Conservation (phyloP, 2,113 vertebrate genomes). For the Prietella phreatophila region DNA sequence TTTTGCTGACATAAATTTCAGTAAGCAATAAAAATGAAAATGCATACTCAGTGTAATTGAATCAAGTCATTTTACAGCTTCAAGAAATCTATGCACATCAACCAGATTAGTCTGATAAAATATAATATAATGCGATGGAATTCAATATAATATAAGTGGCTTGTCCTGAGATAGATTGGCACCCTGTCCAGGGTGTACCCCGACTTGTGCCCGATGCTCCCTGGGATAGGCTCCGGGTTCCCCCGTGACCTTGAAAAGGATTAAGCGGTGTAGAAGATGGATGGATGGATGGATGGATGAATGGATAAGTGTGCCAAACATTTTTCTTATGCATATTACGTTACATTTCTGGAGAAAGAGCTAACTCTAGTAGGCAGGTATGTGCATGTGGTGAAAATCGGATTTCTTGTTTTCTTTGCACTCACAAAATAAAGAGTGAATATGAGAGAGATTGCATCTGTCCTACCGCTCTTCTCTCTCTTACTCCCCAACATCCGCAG, state of each 20-base stretch:
- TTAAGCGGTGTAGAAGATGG: too few species aligned
- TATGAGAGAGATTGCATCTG: slow-evolving; percentile 56
- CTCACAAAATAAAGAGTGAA: slow-evolving; percentile 52
- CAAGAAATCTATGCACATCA: slow-evolving; percentile 59
- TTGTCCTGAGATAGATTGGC: too few species aligned
- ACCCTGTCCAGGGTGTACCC: too few species aligned
- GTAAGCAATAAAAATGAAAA: slow-evolving; percentile 54
- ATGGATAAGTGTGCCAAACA: slow-evolving; percentile 35
- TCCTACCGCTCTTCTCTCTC: slow-evolving; percentile 43
- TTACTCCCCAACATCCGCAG: slow-evolving; percentile 8
- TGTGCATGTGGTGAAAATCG: slow-evolving; percentile 51
- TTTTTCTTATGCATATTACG: slow-evolving; percentile 33
- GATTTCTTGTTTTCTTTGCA: slow-evolving; percentile 45
- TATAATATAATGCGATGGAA: slow-evolving; percentile 37
- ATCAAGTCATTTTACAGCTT: slow-evolving; percentile 47
- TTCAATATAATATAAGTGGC: too few species aligned
- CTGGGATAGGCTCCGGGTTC: too few species aligned
- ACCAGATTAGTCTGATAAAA: slow-evolving; percentile 59
- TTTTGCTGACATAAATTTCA: slow-evolving; percentile 53
- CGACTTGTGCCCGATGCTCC: too few species aligned
- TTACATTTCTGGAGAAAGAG: not conserved
- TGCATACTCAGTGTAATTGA: slow-evolving; percentile 60
- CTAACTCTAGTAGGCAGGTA: not conserved
- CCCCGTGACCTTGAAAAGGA: too few species aligned
- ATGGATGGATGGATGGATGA: too few species aligned